phyloP scores from a whole-genome alignment of 2,888 invertebrate species.

The Papilio gigon region DNA sequence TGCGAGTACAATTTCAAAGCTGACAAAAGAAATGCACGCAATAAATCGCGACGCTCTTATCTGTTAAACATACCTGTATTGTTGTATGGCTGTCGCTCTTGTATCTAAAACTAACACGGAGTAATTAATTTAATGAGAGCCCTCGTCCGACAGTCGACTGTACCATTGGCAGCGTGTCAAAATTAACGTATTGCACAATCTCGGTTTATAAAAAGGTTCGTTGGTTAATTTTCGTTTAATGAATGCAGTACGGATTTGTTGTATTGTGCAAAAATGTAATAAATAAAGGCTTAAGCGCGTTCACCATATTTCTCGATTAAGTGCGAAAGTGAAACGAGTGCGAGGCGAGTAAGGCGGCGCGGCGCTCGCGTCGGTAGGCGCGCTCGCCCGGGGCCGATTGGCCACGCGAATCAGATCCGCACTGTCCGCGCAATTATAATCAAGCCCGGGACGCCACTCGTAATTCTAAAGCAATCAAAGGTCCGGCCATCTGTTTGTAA shows the following conservation, averaged over 20 bases:
- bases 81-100: conserved; percentile 70
- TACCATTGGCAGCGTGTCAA: background rate
- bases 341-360: conserved; percentile 45
- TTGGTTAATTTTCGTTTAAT: conserved; percentile 78
- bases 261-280: conserved; percentile 74
- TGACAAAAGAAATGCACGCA: conserved; percentile 83
- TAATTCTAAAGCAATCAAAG: conserved; percentile 81
- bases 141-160: conserved; percentile 39
- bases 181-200: conserved; percentile 3
- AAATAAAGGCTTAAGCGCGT: conserved; percentile 80
- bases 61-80: conserved; percentile 77
- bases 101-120: conserved; percentile 73
- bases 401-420: conserved; percentile 79
- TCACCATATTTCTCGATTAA: conserved; percentile 82
- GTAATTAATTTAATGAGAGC: conserved; percentile 81
- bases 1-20: conserved; percentile 83
- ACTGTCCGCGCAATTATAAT: conserved; percentile 81
- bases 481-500: conserved; percentile 68
- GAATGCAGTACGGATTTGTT: conserved; percentile 77
- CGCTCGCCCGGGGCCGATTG: conserved; percentile 63
- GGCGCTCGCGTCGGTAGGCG: conserved; percentile 59
- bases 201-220: conserved; percentile 15
- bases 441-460: conserved; percentile 73
- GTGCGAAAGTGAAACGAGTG: conserved; percentile 71
- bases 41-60: conserved; percentile 78